Base-by-base conservation (phyloP, 1,140 invertebrate genomes). In the Cyphomyrmex costatus region DNA sequence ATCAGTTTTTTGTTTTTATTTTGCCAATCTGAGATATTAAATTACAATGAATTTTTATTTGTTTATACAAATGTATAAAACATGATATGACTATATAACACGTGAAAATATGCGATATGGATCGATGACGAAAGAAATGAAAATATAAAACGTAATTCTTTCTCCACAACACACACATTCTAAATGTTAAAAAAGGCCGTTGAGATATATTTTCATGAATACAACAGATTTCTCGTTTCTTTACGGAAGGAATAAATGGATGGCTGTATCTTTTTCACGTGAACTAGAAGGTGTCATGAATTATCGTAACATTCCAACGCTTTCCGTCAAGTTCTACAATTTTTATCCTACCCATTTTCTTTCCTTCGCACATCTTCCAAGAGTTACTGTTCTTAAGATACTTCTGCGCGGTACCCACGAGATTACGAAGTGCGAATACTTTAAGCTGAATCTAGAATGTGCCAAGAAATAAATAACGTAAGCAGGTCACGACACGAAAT, bases 371-470 rank as follows among this genome's bases (percentile, higher is more conserved):
- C 63, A 80, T 80, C 58, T 65, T 65, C 21, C 30, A 53, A 80
- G 77, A 68, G 77, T 80, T 78, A 65, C 74, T 63, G 33, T 65
- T 78, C 76, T 65, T 80, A 80, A 70, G 77, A 80, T 66, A 80
- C 63, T 80, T 80, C 63, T 65, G 63, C 33, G 33, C 74, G 27
- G 24, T 80, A 70, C 63, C 77, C 77, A 79, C 42, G 77, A 80
- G 77, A 80, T 80, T 68, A 68, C 63, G 30, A 80, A 68, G 63
- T 80, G 80, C 80, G 80, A 71, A 83, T 83, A 83, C 80, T 83
- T 74, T 58, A 60, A 74, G 80, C 51, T 83, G 66, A 83, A 76
- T 60, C 53, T 27, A 71, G 19, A 83, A 83, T 76, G 42, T 58
- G 42, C 53, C 12, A 49, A 61, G 51, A 46, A 76, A 83, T 83